Evolutionary conservation across 2,888 invertebrate genomes (phyloP).

Genomic region (Plemyria rubiginata): DNA sequence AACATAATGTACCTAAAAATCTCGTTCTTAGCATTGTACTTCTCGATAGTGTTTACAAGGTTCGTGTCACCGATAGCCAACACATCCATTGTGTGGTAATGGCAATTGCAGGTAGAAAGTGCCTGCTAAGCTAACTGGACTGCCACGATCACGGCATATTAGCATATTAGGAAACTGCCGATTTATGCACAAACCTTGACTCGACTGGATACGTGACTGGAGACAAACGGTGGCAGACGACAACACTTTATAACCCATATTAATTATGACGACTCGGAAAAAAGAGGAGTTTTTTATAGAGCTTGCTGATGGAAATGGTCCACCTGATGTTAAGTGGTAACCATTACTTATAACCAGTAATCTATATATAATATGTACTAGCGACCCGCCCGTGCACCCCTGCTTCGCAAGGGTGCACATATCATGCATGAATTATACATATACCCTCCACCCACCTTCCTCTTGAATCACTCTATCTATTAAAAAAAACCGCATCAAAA

Average conservation of each 20-base stretch:
- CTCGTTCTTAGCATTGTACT: slow-evolving; percentile 24
- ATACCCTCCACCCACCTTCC: no score
- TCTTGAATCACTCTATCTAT: no score
- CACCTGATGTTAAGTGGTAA: no score
- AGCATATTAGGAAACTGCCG: slow-evolving; percentile 70
- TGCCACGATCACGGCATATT: slow-evolving; percentile 69
- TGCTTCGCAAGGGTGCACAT: no score
- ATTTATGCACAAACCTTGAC: slow-evolving; percentile 41
- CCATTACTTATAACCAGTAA: no score
- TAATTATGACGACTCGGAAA: not conserved
- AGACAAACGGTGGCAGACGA: slow-evolving; percentile 20
- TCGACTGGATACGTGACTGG: slow-evolving; percentile 37
- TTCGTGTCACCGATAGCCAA: slow-evolving; percentile 52
- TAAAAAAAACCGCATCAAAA: no score
- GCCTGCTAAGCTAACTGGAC: slow-evolving; percentile 69
- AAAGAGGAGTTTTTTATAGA: no score
- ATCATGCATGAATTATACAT: no score
- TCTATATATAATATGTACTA: no score
- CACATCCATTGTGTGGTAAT: slow-evolving; percentile 75
- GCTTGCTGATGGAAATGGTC: no score
- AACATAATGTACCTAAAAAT: not conserved
- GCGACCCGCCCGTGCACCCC: no score
- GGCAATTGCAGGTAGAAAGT: slow-evolving; percentile 68
- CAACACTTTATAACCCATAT: not conserved
- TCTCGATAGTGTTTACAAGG: slow-evolving; percentile 34